phyloP scores from a whole-genome alignment of 1,140 invertebrate species.

The Anthonomus grandis region DNA sequence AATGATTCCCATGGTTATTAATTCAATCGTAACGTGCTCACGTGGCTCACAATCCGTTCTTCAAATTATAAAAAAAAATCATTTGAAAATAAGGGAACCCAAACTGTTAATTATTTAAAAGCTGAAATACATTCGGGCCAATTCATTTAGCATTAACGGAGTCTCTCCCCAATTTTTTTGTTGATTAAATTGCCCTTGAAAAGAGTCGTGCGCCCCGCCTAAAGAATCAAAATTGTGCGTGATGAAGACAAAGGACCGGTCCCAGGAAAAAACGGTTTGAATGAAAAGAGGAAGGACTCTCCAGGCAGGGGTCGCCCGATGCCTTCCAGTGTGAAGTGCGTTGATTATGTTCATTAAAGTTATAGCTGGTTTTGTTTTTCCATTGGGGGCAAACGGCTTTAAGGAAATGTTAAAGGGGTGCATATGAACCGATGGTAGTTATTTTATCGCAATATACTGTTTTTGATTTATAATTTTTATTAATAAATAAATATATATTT shows the following conservation, averaged over 20 bases:
- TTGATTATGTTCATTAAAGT: conserved; percentile 21
- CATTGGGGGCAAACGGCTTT: not conserved
- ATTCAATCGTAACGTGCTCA: no score
- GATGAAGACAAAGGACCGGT: conserved; percentile 16
- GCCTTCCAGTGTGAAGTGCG: conserved; percentile 16
- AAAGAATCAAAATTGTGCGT: conserved; percentile 25
- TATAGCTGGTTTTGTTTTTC: conserved; percentile 19
- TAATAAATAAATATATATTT: no score
- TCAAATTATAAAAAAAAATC: no score
- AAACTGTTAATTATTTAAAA: no score
- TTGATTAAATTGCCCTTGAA: conserved; percentile 17
- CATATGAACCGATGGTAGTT: no score
- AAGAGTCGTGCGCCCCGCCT: conserved; percentile 18
- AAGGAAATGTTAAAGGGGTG: no score
- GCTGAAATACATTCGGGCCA: conserved; percentile 2
- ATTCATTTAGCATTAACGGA: conserved; percentile 14
- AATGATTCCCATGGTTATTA: no score
- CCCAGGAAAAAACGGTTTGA: conserved; percentile 6
- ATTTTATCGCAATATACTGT: no score
- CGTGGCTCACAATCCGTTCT: no score
- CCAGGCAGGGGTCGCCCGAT: conserved; percentile 11
- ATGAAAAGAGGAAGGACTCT: conserved; percentile 16
- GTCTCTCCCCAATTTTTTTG: conserved; percentile 7
- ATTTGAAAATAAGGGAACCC: no score
- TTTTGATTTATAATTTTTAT: no score